phyloP scores from a whole-genome alignment of 1,140 invertebrate genomes.

The Rhizoglyphus robini region DNA sequence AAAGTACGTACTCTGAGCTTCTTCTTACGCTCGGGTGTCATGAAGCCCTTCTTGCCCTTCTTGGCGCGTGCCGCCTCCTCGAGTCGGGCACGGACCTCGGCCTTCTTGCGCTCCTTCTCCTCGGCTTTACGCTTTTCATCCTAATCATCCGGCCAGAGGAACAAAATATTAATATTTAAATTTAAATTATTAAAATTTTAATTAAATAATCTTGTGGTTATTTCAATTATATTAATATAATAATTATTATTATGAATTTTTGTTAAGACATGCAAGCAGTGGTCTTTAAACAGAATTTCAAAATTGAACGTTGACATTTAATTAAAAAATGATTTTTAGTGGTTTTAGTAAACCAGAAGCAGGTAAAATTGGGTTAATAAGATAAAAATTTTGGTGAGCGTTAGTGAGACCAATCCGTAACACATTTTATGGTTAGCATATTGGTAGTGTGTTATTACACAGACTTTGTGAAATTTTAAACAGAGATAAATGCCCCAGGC shows the following conservation, averaged over 20 bases:
- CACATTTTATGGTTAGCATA: no score
- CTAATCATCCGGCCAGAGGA: constrained; percentile 9
- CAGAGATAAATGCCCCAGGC: background rate
- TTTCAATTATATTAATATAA: background rate
- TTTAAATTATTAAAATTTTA: background rate
- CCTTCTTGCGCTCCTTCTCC: constrained; percentile 32
- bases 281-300: no score
- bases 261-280: no score
- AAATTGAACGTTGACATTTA: no score
- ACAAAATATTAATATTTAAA: background rate
- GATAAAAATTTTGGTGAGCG: background rate
- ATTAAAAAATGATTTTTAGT: no score
- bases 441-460: background rate
- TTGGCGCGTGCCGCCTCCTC: constrained; percentile 88
- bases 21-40: constrained; percentile 96
- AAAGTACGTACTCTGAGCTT: constrained; percentile 72
- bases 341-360: no score
- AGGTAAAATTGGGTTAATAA: no score
- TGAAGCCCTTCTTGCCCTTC: constrained; percentile 68
- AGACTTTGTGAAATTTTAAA: background rate
- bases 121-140: constrained; percentile 28
- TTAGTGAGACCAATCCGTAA: background rate
- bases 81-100: constrained; percentile 81
- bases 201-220: background rate
- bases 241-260: background rate